Conservation (phyloP, 2,888 invertebrate species). For the Oxycera nigricornis region DNA sequence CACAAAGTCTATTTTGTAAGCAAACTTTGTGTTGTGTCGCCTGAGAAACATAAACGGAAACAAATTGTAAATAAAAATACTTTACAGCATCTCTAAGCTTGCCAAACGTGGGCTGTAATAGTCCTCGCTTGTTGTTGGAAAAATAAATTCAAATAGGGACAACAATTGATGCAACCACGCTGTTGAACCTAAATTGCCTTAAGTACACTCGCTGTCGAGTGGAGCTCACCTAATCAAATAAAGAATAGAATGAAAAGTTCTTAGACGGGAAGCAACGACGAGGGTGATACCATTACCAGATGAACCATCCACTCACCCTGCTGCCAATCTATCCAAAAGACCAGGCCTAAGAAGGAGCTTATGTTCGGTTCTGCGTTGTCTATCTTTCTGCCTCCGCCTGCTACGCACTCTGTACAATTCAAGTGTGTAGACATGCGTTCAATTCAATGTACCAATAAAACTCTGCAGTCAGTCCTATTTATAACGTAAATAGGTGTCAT, state of each 20-base stretch:
- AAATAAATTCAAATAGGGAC: slow-evolving; percentile 3
- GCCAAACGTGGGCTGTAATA: not conserved
- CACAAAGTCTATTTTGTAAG: no score
- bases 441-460: slow-evolving; percentile 1
- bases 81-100: not conserved
- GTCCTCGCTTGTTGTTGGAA: not conserved
- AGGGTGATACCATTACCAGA: not conserved
- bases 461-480: not conserved
- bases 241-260: not conserved
- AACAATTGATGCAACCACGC: slow-evolving; percentile 2
- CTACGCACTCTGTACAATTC: no score
- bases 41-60: slow-evolving; percentile 4
- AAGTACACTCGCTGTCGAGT: slow-evolving; percentile 7
- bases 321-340: not conserved
- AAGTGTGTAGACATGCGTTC: slow-evolving; percentile 3
- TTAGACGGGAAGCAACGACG: not conserved
- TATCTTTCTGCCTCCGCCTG: not conserved
- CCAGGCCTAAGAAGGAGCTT: no score
- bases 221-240: not conserved
- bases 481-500: not conserved
- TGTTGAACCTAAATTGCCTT: slow-evolving; percentile 3
- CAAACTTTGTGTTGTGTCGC: no score
- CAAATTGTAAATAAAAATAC: slow-evolving; percentile 23
- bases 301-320: not conserved
- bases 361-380: no score